Conservation (phyloP, 2,797 vertebrate species). For the Pangasius macronema region DNA sequence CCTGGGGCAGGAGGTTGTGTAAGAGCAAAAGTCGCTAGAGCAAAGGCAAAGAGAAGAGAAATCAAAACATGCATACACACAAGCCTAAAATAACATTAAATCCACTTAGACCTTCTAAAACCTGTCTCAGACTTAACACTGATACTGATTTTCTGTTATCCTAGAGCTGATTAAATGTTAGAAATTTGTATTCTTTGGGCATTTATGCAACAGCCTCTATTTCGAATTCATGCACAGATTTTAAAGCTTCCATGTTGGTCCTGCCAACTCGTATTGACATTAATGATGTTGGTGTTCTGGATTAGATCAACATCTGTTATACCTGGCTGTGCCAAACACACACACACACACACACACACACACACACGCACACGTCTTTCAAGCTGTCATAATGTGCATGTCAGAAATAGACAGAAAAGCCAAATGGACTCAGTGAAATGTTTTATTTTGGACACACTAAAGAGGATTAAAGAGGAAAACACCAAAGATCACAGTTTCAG, state of each 20-base stretch:
- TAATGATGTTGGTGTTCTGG: constrained; percentile 36
- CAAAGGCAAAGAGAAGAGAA: background rate
- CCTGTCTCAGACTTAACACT: background rate
- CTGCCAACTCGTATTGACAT: background rate
- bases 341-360: constrained; percentile 11
- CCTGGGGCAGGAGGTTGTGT: background rate
- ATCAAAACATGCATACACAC: background rate
- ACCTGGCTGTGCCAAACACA: constrained; percentile 47
- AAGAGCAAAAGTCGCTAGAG: background rate
- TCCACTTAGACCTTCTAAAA: background rate
- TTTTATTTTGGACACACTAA: background rate
- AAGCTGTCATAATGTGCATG: background rate
- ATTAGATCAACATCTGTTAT: constrained; percentile 53
- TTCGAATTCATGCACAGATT: background rate
- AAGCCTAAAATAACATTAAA: background rate
- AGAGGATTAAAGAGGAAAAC: background rate
- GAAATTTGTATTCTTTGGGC: background rate
- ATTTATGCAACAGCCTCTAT: background rate
- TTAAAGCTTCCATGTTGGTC: background rate
- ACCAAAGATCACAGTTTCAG: background rate
- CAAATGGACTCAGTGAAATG: background rate
- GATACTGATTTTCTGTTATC: background rate
- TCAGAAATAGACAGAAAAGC: background rate
- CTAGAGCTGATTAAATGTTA: background rate
- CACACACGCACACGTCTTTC: background rate